Base-by-base conservation (phyloP, 37 sponge, comb jelly and placozoan species). In the Eunapius fragilis region DNA sequence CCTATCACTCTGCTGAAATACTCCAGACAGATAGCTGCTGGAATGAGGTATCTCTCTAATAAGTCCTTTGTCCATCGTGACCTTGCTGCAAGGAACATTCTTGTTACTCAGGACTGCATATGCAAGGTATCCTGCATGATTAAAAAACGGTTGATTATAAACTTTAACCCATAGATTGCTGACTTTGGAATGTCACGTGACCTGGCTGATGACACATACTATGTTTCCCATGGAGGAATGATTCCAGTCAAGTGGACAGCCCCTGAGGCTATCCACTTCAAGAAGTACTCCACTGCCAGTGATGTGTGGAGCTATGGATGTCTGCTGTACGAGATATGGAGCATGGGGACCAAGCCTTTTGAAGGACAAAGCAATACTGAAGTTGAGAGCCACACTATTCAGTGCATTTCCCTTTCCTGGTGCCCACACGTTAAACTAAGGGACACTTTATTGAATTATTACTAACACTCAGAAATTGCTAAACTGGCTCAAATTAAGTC, bases 111-210 rank as follows among this genome's bases (percentile, higher is more conserved):
- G 58, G 58, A 58, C 58, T 58, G 58, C 58, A 58, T 58, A 58
- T 58, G 58, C 58, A 58, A 58, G 58, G 58, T 58, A 1, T 17
- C 22, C 58, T 58, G 58, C 58, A 58, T 58, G 58, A 58, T 58
- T 1, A 11, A 11, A 41, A n/a, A n/a, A 41, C 6, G 41, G 14
- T 58, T 58, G 17, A 58, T 19, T 19, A 11, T 58, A 13, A 19
- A n/a, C n/a, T n/a, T 58, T 58, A 58, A 11, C 58, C 58, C 58
- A 17, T 19, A 80, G 80, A 80, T 80, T 58, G 80, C 68, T 25
- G 80, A 80, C 36, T 80, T 80, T 80, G 80, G 80, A 58, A 50
- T 80, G 80, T 17, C 80, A 25, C 48, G 80, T 67, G 80, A 38
- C 31, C 25, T 48, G 30, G 25, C 80, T 33, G 27, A 77, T 41